Percentiles rank a stretch among this genome's conserved stretches.
Conservation (phyloP, 2,888 invertebrate genomes). For the Rosalia funebris region DNA sequence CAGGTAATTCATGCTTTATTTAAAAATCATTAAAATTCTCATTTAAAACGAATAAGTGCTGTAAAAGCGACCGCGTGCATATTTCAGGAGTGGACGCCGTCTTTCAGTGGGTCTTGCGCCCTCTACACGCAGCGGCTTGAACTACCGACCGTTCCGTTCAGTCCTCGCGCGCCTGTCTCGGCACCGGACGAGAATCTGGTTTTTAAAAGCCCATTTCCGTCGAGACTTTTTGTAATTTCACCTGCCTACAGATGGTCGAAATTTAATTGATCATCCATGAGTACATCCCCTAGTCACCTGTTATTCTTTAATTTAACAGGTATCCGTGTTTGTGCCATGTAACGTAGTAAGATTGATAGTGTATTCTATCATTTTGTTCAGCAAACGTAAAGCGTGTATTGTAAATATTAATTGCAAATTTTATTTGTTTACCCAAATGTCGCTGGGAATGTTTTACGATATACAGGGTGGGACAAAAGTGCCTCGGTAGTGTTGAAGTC, state of each 20-base stretch:
- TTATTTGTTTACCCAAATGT: too few species aligned
- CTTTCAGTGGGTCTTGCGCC: conserved; percentile 31
- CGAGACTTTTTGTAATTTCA: conserved; percentile 36
- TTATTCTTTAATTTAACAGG: conserved; percentile 7
- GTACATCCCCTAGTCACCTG: conserved; percentile 38
- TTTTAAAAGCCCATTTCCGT: conserved; percentile 53
- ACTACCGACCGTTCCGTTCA: too few species aligned
- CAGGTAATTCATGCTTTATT: conserved; percentile 46
- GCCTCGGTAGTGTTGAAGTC: too few species aligned
- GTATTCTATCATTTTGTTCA: too few species aligned
- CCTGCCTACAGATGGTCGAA: conserved; percentile 34
- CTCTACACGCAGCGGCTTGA: conserved; percentile 36
- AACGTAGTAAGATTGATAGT: neutral
- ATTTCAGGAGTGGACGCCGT: conserved; percentile 35
- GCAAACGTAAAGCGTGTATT: too few species aligned
- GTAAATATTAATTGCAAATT: too few species aligned
- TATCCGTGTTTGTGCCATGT: neutral
- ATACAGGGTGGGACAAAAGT: too few species aligned
- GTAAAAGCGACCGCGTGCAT: conserved; percentile 43
- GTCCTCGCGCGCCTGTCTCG: neutral
- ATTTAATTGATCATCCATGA: conserved; percentile 39
- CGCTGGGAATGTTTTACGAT: too few species aligned
- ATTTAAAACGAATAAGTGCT: conserved; percentile 42
- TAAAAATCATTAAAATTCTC: conserved; percentile 49
- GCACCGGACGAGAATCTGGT: conserved; percentile 51